A percentile compares a stretch with the other conserved stretches of the same genome.
These are phyloP conservation scores for Cyphomyrus plagiostoma DNA, from an alignment of 2,113 vertebrate species.

Conservation along the genomic window DNA sequence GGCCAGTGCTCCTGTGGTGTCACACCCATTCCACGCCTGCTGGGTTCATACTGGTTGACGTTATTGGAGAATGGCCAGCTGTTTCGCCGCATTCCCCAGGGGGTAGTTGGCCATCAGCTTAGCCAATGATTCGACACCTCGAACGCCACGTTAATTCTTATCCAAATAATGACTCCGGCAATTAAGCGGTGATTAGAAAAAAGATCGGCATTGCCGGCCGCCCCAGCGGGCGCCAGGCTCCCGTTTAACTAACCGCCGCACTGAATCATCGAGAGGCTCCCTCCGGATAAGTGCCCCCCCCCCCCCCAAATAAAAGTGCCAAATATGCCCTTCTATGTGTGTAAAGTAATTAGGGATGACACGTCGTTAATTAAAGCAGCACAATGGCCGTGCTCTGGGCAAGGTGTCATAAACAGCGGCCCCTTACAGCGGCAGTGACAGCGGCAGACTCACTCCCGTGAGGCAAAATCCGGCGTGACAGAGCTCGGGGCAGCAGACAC, in stretches of 20 bases:
- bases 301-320: not conserved
- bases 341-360: constrained; percentile 24
- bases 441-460: not conserved
- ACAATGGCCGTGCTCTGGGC: constrained; percentile 27
- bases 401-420: constrained; percentile 26
- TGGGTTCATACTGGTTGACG: not conserved
- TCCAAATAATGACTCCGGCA: constrained; percentile 9
- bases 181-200: constrained; percentile 1
- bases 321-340: constrained; percentile 13
- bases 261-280: not conserved
- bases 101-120: not conserved
- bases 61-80: not conserved
- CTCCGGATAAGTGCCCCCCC: not conserved
- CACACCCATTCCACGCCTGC: not conserved
- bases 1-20: not conserved
- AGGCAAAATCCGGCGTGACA: not conserved
- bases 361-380: constrained; percentile 32
- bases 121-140: not conserved
- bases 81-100: not conserved
- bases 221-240: not conserved
- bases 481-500: not conserved
- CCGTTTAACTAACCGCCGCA: not conserved
- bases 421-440: constrained; percentile 5
- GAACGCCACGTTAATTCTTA: constrained; percentile 2
- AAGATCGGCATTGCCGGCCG: not conserved